Base-by-base conservation (phyloP, 2,797 vertebrate species). In the Pipistrellus kuhlii region DNA sequence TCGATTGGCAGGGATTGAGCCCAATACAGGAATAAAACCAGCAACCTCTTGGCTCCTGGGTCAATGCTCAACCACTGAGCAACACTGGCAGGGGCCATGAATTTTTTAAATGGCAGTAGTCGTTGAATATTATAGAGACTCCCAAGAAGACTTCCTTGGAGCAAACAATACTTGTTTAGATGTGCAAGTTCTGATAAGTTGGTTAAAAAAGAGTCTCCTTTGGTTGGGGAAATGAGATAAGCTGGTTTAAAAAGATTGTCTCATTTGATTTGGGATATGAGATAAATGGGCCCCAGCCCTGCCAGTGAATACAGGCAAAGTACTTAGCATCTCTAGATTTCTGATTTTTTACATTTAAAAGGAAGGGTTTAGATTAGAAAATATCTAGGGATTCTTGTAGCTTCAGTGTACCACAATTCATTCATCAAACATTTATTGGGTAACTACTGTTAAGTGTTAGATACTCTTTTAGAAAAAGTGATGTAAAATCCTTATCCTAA, bases 121-220 rank as follows among this genome's bases (percentile, higher is more conserved):
- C 66, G 71, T 88, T 85, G 81, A 78, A 73, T 78, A 23, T 46
- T 78, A 25, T 82, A 62, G 53, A 64, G 66, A 86, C 23, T 88
- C 75, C 66, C 85, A 59, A 93, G 87, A 68, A 96, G 76, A 66
- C 32, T 82, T 89, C 21, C 66, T 35, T 64, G 66, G 68, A 91
- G 38, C 27, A 83, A 96, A 85, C 71, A 87, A 95, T 68, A 93
- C 21, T 85, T 91, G 72, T 77, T 95, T 85, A 91, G 94, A 95
- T 95, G 77, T 83, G 55, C 13, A 85, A 81, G 73, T 95, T 93
- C 84, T 90, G 88, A 90, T 94, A 85, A 82, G 30, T 68, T 84
- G 23, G 38, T 81, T 84, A 48, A 84, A 93, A 93, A 86, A 91
- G 73, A 93, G 48, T 94, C 41, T 94, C 41, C 53, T 81, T 91